phyloP scores from a whole-genome alignment of 2,888 invertebrate species.

The Taenaris catops region DNA sequence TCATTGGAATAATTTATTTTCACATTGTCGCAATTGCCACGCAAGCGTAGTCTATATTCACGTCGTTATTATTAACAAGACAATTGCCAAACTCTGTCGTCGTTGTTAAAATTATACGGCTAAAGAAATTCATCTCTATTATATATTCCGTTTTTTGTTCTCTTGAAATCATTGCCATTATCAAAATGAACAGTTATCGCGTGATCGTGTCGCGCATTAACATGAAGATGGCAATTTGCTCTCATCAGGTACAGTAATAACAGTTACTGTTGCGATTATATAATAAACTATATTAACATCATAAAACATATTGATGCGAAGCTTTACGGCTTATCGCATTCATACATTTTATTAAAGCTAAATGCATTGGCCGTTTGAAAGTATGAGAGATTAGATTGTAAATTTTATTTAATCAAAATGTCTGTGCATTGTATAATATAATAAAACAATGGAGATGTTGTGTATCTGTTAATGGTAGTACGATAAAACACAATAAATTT shows the following conservation, averaged over 20 bases:
- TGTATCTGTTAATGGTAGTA: too few species aligned
- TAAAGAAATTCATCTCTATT: slow-evolving; percentile 6
- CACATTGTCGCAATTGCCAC: neutral
- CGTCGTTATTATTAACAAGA: neutral
- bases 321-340: slow-evolving; percentile 7
- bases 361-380: neutral
- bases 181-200: slow-evolving; percentile 14
- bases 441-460: too few species aligned
- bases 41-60: too few species aligned
- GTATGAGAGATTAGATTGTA: neutral
- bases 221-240: slow-evolving; percentile 17
- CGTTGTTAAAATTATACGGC: slow-evolving; percentile 5
- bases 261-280: slow-evolving; percentile 16
- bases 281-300: slow-evolving; percentile 16
- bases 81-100: neutral
- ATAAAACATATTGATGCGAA: slow-evolving; percentile 5
- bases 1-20: neutral
- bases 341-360: slow-evolving; percentile 2
- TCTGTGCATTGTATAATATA: too few species aligned
- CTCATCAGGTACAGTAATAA: slow-evolving; percentile 22
- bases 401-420: too few species aligned
- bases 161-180: slow-evolving; percentile 9
- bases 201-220: slow-evolving; percentile 16
- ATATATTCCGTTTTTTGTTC: slow-evolving; percentile 7
- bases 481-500: too few species aligned